These are phyloP conservation scores for Empidonax alnorum DNA, from an alignment of 2,113 vertebrate species.

Conservation along the genomic window DNA sequence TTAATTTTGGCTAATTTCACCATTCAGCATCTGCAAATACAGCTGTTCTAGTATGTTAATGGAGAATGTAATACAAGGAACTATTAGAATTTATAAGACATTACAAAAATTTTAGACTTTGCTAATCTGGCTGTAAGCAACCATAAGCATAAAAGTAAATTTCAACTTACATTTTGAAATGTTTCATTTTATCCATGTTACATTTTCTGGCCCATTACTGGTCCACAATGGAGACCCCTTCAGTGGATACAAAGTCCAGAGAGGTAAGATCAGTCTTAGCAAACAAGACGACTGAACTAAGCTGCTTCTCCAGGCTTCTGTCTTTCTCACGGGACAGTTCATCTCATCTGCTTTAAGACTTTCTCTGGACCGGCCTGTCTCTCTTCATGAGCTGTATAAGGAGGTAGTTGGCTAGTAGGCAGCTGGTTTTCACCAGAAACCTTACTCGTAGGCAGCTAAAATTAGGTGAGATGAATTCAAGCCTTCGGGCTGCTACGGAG, in stretches of 20 bases:
- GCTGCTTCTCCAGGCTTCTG: neutral
- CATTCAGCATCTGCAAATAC: neutral
- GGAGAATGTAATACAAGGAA: neutral
- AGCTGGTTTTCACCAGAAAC: neutral
- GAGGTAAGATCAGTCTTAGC: neutral
- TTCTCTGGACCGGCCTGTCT: neutral
- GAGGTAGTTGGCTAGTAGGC: neutral
- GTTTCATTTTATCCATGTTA: neutral
- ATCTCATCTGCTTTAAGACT: neutral
- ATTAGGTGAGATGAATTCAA: neutral
- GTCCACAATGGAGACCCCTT: neutral
- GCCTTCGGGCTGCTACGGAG: neutral
- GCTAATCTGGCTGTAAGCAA: neutral
- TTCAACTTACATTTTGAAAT: neutral
- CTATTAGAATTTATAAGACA: neutral
- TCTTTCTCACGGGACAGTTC: neutral
- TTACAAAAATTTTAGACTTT: neutral
- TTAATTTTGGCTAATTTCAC: neutral
- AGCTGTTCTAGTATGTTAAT: neutral
- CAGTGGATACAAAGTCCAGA: neutral
- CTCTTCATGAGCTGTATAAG: neutral
- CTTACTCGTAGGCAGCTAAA: neutral
- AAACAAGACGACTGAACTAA: neutral
- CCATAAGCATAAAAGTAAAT: neutral
- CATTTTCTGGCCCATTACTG: neutral